Conservation (phyloP, 1,140 invertebrate species). For the Listronotus oregonensis region DNA sequence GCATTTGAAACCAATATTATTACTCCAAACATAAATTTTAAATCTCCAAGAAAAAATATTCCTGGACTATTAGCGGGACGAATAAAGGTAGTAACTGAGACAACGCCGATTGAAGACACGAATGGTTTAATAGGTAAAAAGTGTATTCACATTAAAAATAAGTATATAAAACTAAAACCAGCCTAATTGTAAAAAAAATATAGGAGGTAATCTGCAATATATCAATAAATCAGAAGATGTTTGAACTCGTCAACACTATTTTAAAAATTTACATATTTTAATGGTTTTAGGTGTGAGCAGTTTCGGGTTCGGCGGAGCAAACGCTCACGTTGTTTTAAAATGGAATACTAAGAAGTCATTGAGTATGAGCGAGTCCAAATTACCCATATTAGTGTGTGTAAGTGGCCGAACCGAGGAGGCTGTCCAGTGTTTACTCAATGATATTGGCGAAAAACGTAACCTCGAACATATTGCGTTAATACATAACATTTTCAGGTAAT, state of each 20-base stretch:
- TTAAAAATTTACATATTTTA: background rate
- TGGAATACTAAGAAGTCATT: conserved; percentile 60
- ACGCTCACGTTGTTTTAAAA: conserved; percentile 71
- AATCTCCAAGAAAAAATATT: conserved; percentile 73
- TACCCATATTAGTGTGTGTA: conserved; percentile 66
- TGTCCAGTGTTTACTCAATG: conserved; percentile 69
- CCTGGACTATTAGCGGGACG: conserved; percentile 71
- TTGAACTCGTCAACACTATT: background rate
- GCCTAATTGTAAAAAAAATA: too few species aligned
- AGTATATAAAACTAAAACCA: too few species aligned
- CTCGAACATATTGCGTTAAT: conserved; percentile 62
- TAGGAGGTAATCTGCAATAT: too few species aligned
- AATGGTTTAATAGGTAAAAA: conserved; percentile 59
- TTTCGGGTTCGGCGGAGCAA: conserved; percentile 70
- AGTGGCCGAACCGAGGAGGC: conserved; percentile 71
- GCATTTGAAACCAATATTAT: conserved; percentile 75
- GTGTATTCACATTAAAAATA: too few species aligned
- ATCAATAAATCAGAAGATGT: too few species aligned
- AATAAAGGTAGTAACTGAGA: conserved; percentile 72
- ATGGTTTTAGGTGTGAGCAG: conserved; percentile 60
- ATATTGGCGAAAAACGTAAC: conserved; percentile 64
- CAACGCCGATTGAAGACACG: conserved; percentile 62
- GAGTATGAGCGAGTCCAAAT: conserved; percentile 57
- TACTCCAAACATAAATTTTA: conserved; percentile 81
- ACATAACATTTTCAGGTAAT: conserved; percentile 53